Evolutionary conservation across 2,888 invertebrate genomes (phyloP).

Genomic region (Metallyticus violacea): DNA sequence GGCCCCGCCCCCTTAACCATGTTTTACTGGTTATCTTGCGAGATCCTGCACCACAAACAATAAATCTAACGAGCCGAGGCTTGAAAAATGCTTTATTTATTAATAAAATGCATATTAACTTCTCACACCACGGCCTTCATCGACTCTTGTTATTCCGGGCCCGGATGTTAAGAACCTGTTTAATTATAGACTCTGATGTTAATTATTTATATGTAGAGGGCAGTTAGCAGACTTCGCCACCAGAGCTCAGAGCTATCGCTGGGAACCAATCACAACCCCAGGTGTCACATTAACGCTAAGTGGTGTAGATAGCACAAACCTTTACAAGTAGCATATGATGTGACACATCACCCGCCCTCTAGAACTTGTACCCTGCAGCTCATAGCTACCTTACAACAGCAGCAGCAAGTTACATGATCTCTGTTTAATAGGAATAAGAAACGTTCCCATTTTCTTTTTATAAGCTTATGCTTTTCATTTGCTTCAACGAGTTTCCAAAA

Average conservation of each 20-base stretch:
- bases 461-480: too few relatives aligned
- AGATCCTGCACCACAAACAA: not conserved
- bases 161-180: not conserved
- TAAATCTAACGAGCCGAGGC: conserved; percentile 4
- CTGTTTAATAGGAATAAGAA: too few relatives aligned
- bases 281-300: not conserved
- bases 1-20: conserved; percentile 19
- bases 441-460: too few relatives aligned
- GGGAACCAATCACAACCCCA: not conserved
- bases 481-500: too few relatives aligned
- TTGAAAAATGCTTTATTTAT: conserved; percentile 13
- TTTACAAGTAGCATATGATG: too few relatives aligned
- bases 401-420: too few relatives aligned
- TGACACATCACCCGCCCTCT: too few relatives aligned
- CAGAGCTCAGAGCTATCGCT: not conserved
- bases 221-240: not conserved
- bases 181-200: not conserved
- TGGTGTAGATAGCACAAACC: too few relatives aligned
- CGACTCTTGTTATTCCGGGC: too few relatives aligned
- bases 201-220: not conserved
- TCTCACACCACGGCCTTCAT: not conserved
- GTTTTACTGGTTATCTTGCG: not conserved
- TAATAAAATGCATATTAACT: conserved; percentile 9
- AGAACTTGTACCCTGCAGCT: too few relatives aligned
- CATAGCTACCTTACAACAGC: too few relatives aligned